These are phyloP conservation scores for Arctia plantaginis DNA, from an alignment of 2,888 invertebrate species.

Conservation along the genomic window DNA sequence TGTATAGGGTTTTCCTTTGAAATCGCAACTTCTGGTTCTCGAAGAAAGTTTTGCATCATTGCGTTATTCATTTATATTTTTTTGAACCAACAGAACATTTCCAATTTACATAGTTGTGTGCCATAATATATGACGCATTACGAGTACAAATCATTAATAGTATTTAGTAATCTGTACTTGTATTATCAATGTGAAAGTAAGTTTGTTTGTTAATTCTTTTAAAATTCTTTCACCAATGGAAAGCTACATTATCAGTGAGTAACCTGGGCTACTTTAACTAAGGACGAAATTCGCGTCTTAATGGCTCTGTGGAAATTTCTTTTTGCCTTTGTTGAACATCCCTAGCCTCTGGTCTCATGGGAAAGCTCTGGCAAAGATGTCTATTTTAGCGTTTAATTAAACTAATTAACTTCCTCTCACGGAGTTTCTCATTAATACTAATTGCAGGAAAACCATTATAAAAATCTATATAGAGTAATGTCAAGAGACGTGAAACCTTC, in stretches of 20 bases:
- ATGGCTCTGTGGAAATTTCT: background rate
- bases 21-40: background rate
- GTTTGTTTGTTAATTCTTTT: no score
- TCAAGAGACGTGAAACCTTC: background rate
- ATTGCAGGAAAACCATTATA: background rate
- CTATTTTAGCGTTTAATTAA: background rate
- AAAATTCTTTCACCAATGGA: no score
- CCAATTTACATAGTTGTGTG: background rate
- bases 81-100: background rate
- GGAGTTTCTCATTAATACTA: constrained; percentile 3
- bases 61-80: no score
- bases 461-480: background rate
- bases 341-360: background rate
- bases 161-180: no score
- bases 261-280: no score
- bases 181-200: no score
- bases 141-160: no score
- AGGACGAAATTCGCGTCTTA: background rate
- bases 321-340: background rate
- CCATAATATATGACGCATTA: no score
- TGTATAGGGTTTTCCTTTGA: background rate
- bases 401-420: background rate
- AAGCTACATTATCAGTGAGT: no score
- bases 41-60: background rate
- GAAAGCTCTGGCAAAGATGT: background rate